phyloP scores from a whole-genome alignment of 2,797 vertebrate species.

The Mus caroli region DNA sequence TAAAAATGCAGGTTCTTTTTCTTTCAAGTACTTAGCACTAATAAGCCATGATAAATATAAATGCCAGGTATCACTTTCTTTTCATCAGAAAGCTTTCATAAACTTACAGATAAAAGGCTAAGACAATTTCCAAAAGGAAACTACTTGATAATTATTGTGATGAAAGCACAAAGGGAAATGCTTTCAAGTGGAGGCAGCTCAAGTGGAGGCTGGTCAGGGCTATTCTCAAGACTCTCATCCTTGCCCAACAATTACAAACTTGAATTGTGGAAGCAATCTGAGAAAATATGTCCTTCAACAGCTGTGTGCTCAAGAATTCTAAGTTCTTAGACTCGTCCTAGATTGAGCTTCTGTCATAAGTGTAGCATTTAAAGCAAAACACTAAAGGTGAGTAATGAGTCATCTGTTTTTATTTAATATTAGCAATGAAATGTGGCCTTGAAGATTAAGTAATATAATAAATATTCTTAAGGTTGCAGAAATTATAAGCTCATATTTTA shows the following conservation, averaged over 20 bases:
- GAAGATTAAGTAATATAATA: slow-evolving; percentile 36
- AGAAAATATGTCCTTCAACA: slow-evolving; percentile 26
- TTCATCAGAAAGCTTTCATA: slow-evolving; percentile 6
- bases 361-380: slow-evolving; percentile 47
- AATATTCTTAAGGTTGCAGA: not conserved
- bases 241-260: not conserved
- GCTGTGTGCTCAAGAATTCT: not conserved
- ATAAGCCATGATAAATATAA: not conserved
- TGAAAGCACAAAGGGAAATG: not conserved
- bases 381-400: not conserved
- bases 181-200: not conserved
- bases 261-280: not conserved
- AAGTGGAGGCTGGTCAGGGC: not conserved
- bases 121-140: slow-evolving; percentile 31
- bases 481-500: slow-evolving; percentile 15
- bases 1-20: not conserved
- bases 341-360: slow-evolving; percentile 15
- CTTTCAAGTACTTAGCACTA: slow-evolving; percentile 21
- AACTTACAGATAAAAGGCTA: slow-evolving; percentile 32
- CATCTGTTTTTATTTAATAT: slow-evolving; percentile 34
- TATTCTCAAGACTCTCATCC: slow-evolving; percentile 6
- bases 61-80: not conserved
- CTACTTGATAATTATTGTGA: slow-evolving; percentile 14
- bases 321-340: not conserved
- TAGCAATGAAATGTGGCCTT: not conserved